Evolutionary conservation across 2,797 vertebrate genomes (phyloP).

Genomic region (Dicrostonyx torquatus): DNA sequence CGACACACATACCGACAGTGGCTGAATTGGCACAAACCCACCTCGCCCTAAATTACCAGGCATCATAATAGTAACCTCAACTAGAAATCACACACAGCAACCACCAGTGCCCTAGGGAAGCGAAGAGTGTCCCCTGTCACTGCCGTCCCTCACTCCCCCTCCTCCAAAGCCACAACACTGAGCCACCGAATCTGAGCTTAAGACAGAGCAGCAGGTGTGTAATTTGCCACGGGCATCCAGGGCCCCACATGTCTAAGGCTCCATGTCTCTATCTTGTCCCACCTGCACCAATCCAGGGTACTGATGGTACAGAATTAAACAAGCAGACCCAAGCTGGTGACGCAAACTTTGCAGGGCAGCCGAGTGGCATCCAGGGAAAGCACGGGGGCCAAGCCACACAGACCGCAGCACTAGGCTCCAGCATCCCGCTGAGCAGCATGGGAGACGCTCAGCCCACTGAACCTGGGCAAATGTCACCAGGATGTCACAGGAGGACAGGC

Average conservation of each 20-base stretch:
- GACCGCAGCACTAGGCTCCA: not conserved
- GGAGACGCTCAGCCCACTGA: accelerated
- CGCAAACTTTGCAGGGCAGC: not conserved
- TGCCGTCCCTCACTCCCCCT: not conserved
- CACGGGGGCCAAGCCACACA: not conserved
- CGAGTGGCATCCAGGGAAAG: accelerated
- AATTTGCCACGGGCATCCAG: accelerated
- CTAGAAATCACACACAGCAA: not conserved
- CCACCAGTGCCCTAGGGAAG: not conserved
- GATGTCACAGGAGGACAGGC: not conserved
- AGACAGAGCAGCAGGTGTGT: not conserved
- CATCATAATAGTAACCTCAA: accelerated
- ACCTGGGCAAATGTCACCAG: not conserved
- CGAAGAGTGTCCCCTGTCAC: accelerated
- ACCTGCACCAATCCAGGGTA: not conserved
- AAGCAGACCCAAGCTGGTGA: not conserved
- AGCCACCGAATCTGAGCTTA: not conserved
- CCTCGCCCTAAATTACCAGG: not conserved
- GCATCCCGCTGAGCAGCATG: not conserved
- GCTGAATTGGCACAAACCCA: not conserved
- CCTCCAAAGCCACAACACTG: not conserved
- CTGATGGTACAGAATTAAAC: not conserved
- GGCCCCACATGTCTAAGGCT: accelerated
- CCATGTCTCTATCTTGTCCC: not conserved
- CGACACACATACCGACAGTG: too few relatives aligned